Evolutionary conservation across 2,113 vertebrate genomes (phyloP), one percentile per base, ranked within the genome.

Genomic region (Emydura subglobosa): DNA sequence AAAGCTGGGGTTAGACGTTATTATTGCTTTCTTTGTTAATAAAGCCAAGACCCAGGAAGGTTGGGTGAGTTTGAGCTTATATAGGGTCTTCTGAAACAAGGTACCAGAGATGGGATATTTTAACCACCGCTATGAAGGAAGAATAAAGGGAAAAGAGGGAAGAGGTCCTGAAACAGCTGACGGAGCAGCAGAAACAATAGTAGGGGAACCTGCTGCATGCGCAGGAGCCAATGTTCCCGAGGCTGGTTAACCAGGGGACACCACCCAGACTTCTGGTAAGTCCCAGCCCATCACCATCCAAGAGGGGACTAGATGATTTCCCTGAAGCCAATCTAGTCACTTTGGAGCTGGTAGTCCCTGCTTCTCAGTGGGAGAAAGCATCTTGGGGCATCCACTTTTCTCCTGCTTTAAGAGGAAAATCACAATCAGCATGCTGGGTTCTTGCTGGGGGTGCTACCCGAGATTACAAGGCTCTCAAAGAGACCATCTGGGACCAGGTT

Each of bases 11-110:
- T n/a, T 79, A 42, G 29, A 87, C 2, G 29, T 89, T 92, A 27
- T 90, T 94, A 53, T 10, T 13, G 22, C 24, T 83, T 92, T 85
- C 27, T 83, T 92, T 85, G 39, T 44, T 89, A 88, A 94, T 95
- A 68, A 19, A 95, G 53, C 79, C 96, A 92, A 88, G 57, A 42
- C 84, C 44, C 0, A 3, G 82, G 25, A 79, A 7, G n/a, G 89
- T 5, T 16, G 47, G 89, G 31, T 81, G 78, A 81, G 87, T 86
- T 50, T 91, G 83, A 93, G 81, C 10, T 84, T 86, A 95, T 19
- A 42, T 0, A 44, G 2, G 89, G 74, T 29, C 55, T 88, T 93
- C 74, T 86, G 50, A 12, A 94, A 29, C 0, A 14, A 87, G 6
- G 50, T 29, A 29, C 72, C 78, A 89, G 34, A 0, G 9, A 22